Evolutionary conservation across 2,113 vertebrate species (phyloP).

Genomic region (Terrapene triunguis): DNA sequence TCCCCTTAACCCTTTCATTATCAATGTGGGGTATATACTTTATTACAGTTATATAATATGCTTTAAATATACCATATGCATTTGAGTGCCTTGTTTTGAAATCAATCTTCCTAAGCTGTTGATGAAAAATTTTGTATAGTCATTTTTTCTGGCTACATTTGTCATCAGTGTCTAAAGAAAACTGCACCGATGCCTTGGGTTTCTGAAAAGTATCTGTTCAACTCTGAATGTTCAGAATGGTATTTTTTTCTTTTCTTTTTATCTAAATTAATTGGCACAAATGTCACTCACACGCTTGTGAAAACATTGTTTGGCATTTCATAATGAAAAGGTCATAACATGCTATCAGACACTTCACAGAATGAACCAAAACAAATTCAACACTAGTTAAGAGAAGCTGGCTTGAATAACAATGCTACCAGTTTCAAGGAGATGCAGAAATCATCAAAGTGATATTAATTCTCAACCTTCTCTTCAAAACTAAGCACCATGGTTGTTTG

Average conservation of each 20-base stretch:
- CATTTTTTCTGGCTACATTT: not conserved
- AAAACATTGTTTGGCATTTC: conserved; percentile 31
- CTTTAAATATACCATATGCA: not conserved
- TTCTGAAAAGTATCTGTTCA: conserved; percentile 5
- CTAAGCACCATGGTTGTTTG: not conserved
- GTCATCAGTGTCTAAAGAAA: not conserved
- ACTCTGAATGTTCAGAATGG: not conserved
- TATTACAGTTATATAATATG: not conserved
- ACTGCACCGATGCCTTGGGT: not conserved
- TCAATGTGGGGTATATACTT: not conserved
- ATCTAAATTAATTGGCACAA: conserved; percentile 30
- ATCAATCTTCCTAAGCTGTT: not conserved
- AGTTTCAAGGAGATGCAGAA: not conserved
- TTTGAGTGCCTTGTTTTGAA: not conserved
- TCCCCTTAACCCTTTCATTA: not conserved
- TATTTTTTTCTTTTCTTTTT: conserved; percentile 32
- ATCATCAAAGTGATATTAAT: not conserved
- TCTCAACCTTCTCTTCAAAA: not conserved
- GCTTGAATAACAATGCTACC: not conserved
- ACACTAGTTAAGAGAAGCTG: not conserved
- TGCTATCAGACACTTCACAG: conserved; percentile 20
- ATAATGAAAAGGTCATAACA: conserved; percentile 53
- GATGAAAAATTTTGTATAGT: not conserved
- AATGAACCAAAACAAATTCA: conserved; percentile 20
- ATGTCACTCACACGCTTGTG: not conserved